Base-by-base conservation (phyloP, 2,888 invertebrate species). In the Sphaerophoria rueppellii region DNA sequence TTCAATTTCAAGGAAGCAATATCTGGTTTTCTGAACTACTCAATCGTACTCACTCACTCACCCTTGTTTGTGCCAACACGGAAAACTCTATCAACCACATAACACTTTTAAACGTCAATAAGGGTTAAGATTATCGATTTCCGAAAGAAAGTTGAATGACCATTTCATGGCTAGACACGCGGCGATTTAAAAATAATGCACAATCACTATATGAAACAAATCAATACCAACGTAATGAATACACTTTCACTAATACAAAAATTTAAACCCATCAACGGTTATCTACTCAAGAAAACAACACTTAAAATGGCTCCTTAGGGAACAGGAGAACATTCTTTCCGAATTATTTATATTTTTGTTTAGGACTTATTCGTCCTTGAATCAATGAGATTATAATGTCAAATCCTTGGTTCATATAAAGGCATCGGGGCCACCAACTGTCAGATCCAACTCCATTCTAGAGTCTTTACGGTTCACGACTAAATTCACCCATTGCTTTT, bases 361-460 rank as follows among this genome's bases (percentile, higher is more conserved):
- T 14, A 63, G 32, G 32, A 24, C 6, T 16, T 35, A 50, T 63
- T 14, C 6, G 52, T 54, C 35, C 50, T 65, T 12, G 6, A 58
- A 61, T 48, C 4, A 16, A 57, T 6, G 14, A 55, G 12, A 50
- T 6, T 40, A 0, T 52, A 24, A 67, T 55, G 7, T 34, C 9
- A 11, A n/a, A n/a, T 32, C 37, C 50, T n/a, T 14, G 24, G 46
- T 73, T 67, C 14, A 54, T 69, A 54, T 55, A 50, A 80, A 80
- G 55, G 69, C 69, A 50, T 81, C 76, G 24, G 71, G 71, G 37
- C 83, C 83, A 55, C 75, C 83, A 50, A 80, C 7, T 35, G 80
- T 75, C 11, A 83, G n/a, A 75, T 83, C 83, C 67, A 83, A 55
- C 79, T 83, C 71, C 82, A 80, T 75, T 65, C 74, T 71, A 48